Base-by-base conservation (phyloP, 2,888 invertebrate genomes). In the Machimus atricapillus region DNA sequence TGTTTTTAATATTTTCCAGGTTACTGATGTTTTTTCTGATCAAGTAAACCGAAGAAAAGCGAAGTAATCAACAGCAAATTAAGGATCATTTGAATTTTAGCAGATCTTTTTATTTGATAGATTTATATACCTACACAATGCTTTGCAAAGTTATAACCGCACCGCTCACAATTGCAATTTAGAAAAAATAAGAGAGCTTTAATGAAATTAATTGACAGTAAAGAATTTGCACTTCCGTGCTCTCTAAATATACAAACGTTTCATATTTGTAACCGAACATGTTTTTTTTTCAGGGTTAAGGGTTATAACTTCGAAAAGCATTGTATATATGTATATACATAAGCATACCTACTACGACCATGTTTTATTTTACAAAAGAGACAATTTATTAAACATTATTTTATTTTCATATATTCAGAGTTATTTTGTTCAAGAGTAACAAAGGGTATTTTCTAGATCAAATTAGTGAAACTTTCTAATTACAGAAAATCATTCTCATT, bases 11-110 rank as follows among this genome's bases (percentile, higher is more conserved):
- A 89, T 91, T 90, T 95, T 94, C 81, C 95, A 97, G 97, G 92
- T 94, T 97, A 91, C 95, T 97, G 91, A 96, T 97, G 96, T 97
- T 97, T 94, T 94, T 96, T 93, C 94, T 96, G 89, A 95, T 95
- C 89, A 96, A 96, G 93, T 96, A 95, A 90, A 66, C 82, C 76
- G 73, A 87, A 23, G 74, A 78, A 23, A 16, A 58, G 40, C 31
- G 43, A 58, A 23, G 58, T 66, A 66, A 66, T 66, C 27, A 40
- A 74, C 31, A 40, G 9, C 43, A 78, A 40, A 78, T 78, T 78
- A 78, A 78, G 43, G 43, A 19, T 9, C 19, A 16, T 43, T 76
- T 78, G 46, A 19, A 78, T 78, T 40, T 78, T 23, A 40, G 23
- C 78, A 78, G 23, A 78, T 40, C 37, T 78, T 78, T 43, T 78